phyloP scores from a whole-genome alignment of 2,113 vertebrate species.

The Sialia sialis region DNA sequence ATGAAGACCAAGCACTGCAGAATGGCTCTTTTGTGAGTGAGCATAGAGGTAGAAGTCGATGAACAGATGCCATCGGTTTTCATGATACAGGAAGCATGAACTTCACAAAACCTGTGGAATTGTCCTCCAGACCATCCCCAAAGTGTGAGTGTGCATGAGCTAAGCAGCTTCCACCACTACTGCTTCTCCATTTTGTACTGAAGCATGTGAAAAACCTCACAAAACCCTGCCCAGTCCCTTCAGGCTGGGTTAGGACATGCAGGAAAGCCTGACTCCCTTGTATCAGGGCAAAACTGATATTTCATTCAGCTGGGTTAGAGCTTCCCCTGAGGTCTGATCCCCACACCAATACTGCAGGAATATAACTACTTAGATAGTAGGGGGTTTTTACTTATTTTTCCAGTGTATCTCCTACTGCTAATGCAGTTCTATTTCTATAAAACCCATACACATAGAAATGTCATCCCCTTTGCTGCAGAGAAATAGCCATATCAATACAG shows the following conservation, averaged over 20 bases:
- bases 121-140: background rate
- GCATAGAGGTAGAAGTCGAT: accelerated
- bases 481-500: accelerated
- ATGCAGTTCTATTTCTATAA: background rate
- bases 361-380: background rate
- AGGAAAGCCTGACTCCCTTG: background rate
- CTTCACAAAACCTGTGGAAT: background rate
- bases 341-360: background rate
- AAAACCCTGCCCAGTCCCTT: background rate
- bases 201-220: background rate
- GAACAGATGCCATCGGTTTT: accelerated
- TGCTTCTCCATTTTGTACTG: background rate
- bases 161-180: background rate
- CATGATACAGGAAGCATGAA: background rate
- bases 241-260: accelerated
- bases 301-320: background rate
- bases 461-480: background rate
- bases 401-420: background rate
- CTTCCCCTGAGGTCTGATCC: background rate
- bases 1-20: background rate
- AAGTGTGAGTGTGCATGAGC: too few relatives aligned
- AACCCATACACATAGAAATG: background rate
- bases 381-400: background rate
- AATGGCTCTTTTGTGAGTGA: background rate
- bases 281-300: background rate